Evolutionary conservation across 1,140 invertebrate species (phyloP).

Genomic region (Drosophila leontia): DNA sequence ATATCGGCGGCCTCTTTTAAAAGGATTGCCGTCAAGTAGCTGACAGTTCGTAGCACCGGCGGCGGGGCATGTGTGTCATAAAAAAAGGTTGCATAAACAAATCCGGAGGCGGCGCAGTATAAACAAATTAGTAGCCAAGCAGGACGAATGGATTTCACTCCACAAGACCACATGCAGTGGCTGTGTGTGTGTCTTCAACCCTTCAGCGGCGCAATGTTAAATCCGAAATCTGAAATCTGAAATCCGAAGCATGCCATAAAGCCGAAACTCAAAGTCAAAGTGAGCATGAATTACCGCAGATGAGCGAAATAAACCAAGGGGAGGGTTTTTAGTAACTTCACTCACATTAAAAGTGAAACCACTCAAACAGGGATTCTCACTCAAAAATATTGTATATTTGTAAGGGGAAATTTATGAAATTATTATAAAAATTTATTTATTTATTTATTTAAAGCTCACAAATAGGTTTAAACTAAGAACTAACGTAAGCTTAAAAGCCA

Average conservation of each 20-base stretch:
- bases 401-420: neutral
- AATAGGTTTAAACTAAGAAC: too few species aligned
- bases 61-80: slow-evolving; percentile 49
- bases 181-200: slow-evolving; percentile 24
- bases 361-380: slow-evolving; percentile 10
- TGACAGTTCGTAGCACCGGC: slow-evolving; percentile 35
- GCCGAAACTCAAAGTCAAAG: slow-evolving; percentile 17
- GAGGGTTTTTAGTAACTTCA: neutral
- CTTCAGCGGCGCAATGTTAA: slow-evolving; percentile 10
- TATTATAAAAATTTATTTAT: neutral
- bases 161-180: slow-evolving; percentile 61
- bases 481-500: too few species aligned
- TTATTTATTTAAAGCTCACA: too few species aligned
- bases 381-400: neutral
- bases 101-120: slow-evolving; percentile 50
- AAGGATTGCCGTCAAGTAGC: slow-evolving; percentile 73
- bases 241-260: slow-evolving; percentile 36
- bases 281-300: neutral
- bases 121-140: slow-evolving; percentile 66
- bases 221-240: slow-evolving; percentile 12
- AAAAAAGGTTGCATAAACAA: slow-evolving; percentile 76
- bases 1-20: slow-evolving; percentile 57
- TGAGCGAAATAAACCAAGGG: neutral
- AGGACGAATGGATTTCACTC: slow-evolving; percentile 41
- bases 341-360: slow-evolving; percentile 12